Evolutionary conservation across 2,113 vertebrate species (phyloP).

Genomic region (Calidris pygmaea): DNA sequence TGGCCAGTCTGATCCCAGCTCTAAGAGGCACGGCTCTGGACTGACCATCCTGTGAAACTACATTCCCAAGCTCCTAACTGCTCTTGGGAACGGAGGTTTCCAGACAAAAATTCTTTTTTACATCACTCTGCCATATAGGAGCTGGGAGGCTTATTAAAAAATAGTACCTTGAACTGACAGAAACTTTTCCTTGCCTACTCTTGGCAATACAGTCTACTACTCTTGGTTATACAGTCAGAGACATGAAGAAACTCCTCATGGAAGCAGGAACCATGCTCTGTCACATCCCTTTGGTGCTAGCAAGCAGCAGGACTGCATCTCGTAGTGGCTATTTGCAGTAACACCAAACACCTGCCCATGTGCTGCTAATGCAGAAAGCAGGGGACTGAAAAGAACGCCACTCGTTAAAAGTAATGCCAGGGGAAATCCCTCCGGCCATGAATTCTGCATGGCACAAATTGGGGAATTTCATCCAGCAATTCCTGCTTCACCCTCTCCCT

Average conservation of each 20-base stretch:
- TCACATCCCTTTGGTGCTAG: rapidly evolving
- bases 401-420: neutral
- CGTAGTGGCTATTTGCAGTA: neutral
- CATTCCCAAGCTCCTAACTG: neutral
- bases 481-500: neutral
- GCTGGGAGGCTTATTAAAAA: neutral
- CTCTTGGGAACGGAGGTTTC: neutral
- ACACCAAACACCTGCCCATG: neutral
- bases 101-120: neutral
- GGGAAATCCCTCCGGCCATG: neutral
- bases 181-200: neutral
- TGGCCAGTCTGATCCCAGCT: neutral
- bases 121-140: neutral
- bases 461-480: neutral
- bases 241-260: rapidly evolving
- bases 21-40: neutral
- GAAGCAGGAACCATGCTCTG: neutral
- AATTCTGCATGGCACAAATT: neutral
- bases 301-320: neutral
- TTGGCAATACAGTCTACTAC: too few species aligned
- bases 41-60: neutral
- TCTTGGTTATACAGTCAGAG: rapidly evolving
- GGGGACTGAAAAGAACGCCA: neutral
- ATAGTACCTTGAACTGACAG: neutral
- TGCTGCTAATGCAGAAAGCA: neutral